Base-by-base conservation (phyloP, 1,140 invertebrate genomes). In the Papilio machaon region DNA sequence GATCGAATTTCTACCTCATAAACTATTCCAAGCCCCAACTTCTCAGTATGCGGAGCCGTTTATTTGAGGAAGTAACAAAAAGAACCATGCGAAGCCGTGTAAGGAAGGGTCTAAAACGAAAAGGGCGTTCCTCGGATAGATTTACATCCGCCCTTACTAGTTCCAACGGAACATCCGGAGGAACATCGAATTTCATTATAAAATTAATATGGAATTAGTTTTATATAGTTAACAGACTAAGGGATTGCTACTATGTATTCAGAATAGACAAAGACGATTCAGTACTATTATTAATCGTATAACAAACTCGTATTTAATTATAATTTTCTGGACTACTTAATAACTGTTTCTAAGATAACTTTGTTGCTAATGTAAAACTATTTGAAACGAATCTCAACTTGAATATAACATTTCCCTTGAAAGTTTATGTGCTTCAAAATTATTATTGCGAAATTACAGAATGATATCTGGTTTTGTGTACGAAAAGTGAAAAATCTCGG, bases 1-100 rank as follows among this genome's bases (percentile, higher is more conserved):
- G 88, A 91, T 91, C 86, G 85, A 87, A 90, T 91, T 90, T 89
- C 88, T 85, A 91, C 85, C 88, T 90, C 86, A 88, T 88, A 88
- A 90, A 90, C 86, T 91, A 89, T 90, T 89, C 87, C 64, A 74
- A 47, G 67, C 81, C 78, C 80, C 83, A 80, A 81, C 81, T 83
- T 84, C 75, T 83, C 82, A 83, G 79, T 85, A 73, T 80, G 83
- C 58, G 23, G 82, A 80, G 52, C 82, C 83, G 84, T 85, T 85
- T 87, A 82, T 88, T 86, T 84, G 83, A 82, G 81, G 52, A 83
- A 75, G 80, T 82, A 84, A 83, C 81, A 82, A 84, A 85, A 87
- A 84, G 80, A 82, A 82, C 82, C 81, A 77, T 81, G 83, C 73
- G 76, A 84, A 78, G 73, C 79, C 80, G 75, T 73, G 77, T 79